These are phyloP conservation scores for Exaiptasia diaphana DNA, from an alignment of 64 coral and sea anemone genomes.

Conservation along the genomic window DNA sequence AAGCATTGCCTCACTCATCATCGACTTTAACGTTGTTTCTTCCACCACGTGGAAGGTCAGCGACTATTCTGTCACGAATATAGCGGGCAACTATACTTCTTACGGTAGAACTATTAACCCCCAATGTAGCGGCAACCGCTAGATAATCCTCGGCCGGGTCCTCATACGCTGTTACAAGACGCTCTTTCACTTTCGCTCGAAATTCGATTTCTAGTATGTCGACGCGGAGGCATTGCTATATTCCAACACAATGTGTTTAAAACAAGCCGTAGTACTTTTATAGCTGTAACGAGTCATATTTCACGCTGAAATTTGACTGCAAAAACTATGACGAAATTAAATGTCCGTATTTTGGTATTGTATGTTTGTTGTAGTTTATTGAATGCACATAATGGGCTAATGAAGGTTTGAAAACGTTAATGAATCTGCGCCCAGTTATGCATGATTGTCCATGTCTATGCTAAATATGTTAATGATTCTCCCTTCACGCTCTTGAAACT, in stretches of 20 bases:
- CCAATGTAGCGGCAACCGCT: too few species aligned
- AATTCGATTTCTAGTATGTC: background rate
- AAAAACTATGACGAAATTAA: background rate
- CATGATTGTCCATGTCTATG: too few species aligned
- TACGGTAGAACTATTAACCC: background rate
- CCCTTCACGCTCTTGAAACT: too few species aligned
- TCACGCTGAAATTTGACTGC: background rate
- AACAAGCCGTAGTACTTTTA: background rate
- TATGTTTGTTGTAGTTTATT: background rate
- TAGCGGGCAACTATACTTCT: slow-evolving; percentile 19
- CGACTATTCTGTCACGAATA: slow-evolving; percentile 2
- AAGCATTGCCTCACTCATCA: slow-evolving; percentile 47
- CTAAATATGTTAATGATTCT: too few species aligned
- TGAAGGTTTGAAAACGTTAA: too few species aligned
- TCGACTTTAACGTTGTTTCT: slow-evolving; percentile 27
- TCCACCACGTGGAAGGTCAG: slow-evolving; percentile 18
- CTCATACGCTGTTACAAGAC: too few species aligned
- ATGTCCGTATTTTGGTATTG: background rate
- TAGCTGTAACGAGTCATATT: background rate
- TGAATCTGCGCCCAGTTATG: too few species aligned
- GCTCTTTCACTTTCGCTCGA: too few species aligned
- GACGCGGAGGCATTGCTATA: background rate
- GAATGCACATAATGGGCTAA: background rate
- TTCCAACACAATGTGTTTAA: background rate
- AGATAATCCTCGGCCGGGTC: background rate